Evolutionary conservation across 2,113 vertebrate species (phyloP), one percentile per base, ranked within the genome.

Genomic region (Glaucidium brasilianum): DNA sequence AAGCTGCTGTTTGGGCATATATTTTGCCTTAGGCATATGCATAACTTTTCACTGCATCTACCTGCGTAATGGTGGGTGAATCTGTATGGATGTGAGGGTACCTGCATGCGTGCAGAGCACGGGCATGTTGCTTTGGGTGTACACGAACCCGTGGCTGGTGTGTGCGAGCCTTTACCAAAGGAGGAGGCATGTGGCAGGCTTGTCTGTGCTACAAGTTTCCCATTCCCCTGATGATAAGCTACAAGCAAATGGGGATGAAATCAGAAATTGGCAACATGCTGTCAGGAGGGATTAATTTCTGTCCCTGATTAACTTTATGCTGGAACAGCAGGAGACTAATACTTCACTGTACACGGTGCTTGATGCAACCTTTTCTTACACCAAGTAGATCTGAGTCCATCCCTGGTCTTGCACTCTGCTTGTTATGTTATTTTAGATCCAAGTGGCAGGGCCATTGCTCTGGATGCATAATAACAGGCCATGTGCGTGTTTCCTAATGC

Each of bases 221-320:
- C 56, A 53, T 94, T 93, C 82, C 55, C 94, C 69, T 89, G 92
- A 85, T 76, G 83, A 88, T 77, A 90, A 95, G 85, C 93, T 92
- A 76, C 4, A 21, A 93, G 94, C 73, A 94, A 94, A 87, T 64
- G 79, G 86, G 94, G 87, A 59, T 96, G 89, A 92, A 95, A 95
- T 95, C 87, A 94, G 88, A 93, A 96, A 96, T 93, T 96, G 91
- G 96, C 90, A 97, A 92, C 94, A 83, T 91, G 88, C 92, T 96
- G 93, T 97, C 96, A 85, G 72, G 85, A 96, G 95, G 87, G 85
- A 97, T 97, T 97, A 95, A 96, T 96, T 95, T 96, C 83, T 96
- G 92, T 83, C 94, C 88, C 68, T 96, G 93, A 97, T 96, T 97
- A 94, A 97, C 92, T 96, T 96, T 66, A 47, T 95, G 77, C 87